These are phyloP conservation scores for Drosophila quadrilineata DNA, from an alignment of 1,140 invertebrate genomes.

Conservation along the genomic window DNA sequence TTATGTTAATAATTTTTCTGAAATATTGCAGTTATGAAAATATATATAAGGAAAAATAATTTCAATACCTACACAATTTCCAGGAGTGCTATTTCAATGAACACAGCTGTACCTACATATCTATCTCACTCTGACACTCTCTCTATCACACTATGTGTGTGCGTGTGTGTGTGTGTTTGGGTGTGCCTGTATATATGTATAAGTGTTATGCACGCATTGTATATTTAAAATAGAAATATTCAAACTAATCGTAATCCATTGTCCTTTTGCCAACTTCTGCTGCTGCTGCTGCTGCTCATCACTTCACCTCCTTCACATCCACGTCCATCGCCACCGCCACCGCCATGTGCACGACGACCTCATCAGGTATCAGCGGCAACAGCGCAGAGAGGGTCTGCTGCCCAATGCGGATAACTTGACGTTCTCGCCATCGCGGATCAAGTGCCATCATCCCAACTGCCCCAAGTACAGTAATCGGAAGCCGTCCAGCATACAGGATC, in stretches of 20 bases:
- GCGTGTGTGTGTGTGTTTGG: not conserved
- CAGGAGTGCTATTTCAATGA: too few species aligned
- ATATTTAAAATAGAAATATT: conserved; percentile 9
- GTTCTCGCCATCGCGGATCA: conserved; percentile 80
- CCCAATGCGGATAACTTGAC: conserved; percentile 80
- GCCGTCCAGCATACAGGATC: conserved; percentile 79
- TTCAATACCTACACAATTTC: too few species aligned
- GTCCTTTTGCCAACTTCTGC: not conserved
- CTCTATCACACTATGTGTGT: not conserved
- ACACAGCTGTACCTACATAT: too few species aligned
- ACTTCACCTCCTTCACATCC: not conserved
- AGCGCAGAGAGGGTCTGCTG: conserved; percentile 76
- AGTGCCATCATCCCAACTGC: conserved; percentile 81
- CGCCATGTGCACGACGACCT: too few species aligned
- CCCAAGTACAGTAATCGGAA: conserved; percentile 79
- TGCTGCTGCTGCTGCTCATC: not conserved
- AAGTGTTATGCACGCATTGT: conserved; percentile 10
- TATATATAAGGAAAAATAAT: too few species aligned
- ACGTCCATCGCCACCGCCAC: not conserved
- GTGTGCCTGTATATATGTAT: conserved; percentile 1
- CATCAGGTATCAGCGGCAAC: conserved; percentile 75
- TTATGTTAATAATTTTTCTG: too few species aligned
- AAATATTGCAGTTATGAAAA: too few species aligned
- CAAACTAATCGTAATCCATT: conserved; percentile 47
- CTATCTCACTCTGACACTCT: not conserved